Evolutionary conservation across 1,140 invertebrate species (phyloP).

Genomic region (Drosophila cardini): DNA sequence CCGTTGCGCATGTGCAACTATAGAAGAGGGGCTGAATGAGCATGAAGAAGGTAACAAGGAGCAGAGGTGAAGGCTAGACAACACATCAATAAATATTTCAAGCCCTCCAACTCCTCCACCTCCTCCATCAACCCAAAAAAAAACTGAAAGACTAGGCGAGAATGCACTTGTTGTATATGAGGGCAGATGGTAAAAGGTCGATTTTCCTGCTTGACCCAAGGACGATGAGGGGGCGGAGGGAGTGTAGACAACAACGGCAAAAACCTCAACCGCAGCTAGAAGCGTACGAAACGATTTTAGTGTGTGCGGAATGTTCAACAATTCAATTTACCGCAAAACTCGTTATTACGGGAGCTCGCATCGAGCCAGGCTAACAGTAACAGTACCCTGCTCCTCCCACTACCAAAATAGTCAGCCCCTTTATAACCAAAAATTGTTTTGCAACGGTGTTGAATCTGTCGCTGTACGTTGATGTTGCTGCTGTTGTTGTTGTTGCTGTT

Average conservation of each 20-base stretch:
- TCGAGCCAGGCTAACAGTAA: not conserved
- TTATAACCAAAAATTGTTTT: conserved; percentile 39
- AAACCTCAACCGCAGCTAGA: conserved; percentile 26
- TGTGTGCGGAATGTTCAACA: conserved; percentile 45
- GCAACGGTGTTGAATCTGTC: conserved; percentile 20
- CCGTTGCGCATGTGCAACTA: conserved; percentile 19
- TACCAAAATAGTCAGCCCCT: not conserved
- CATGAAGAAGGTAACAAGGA: not conserved
- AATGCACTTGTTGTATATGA: conserved; percentile 12
- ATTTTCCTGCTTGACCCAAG: conserved; percentile 6
- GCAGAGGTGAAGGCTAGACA: conserved; percentile 12
- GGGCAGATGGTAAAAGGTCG: conserved; percentile 16
- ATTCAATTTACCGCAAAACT: conserved; percentile 59
- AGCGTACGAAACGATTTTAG: conserved; percentile 46
- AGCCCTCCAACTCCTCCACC: not conserved
- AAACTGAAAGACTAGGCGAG: conserved; percentile 14
- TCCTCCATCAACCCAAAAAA: not conserved
- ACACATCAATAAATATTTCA: conserved; percentile 43
- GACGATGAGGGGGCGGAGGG: too few relatives aligned
- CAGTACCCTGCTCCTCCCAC: not conserved
- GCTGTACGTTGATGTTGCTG: conserved; percentile 22
- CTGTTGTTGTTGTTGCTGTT: too few relatives aligned
- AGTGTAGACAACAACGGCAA: not conserved
- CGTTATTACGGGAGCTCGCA: conserved; percentile 42
- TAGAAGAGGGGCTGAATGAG: not conserved